Evolutionary conservation across 2,888 invertebrate genomes (phyloP), one percentile per base, ranked within the genome.

Genomic region (Brachypalpus laphriformis): DNA sequence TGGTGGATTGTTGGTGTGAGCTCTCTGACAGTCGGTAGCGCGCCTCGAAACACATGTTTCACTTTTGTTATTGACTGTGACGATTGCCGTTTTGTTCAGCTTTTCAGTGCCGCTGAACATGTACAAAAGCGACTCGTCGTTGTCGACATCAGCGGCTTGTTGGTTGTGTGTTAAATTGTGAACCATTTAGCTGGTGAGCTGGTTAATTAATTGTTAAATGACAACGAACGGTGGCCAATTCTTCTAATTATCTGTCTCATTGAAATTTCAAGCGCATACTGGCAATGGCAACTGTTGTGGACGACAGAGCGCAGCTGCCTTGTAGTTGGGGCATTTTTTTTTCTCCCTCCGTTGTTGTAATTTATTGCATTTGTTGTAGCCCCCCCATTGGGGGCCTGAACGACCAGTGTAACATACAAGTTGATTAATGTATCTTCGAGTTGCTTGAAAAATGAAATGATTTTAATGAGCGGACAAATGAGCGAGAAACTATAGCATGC

Each of bases 201-300:
- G 85, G 85, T 81, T 85, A 85, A 85, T 85, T 85, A 85, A 85
- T 85, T 85, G 85, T 85, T 85, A 85, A 85, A 85, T 71, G 85
- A 85, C 85, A 85, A 85, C 85, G 65, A 85, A 71, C 85, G 75
- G 70, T 81, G 81, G 85, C 75, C 85, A 85, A 81, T 81, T 85
- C 81, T 65, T 85, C 85, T 85, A 85, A 85, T 85, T 85, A 85
- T 85, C 85, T 76, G 85, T 85, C 85, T 85, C 85, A 85, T 85
- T 85, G 85, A 85, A 75, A 85, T 85, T 85, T 85, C 85, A 81
- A 76, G 70, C 85, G 59, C 85, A 77, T 77, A 71, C 45, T 45
- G 56, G 45, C 45, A 57, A 76, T 45, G 59, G 71, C 81, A 81
- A 75, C 81, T 56, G 76, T n/a, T 75, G 75, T 59, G 65, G 82